phyloP scores from a whole-genome alignment of 1,140 invertebrate species.

The Apis cerana region DNA sequence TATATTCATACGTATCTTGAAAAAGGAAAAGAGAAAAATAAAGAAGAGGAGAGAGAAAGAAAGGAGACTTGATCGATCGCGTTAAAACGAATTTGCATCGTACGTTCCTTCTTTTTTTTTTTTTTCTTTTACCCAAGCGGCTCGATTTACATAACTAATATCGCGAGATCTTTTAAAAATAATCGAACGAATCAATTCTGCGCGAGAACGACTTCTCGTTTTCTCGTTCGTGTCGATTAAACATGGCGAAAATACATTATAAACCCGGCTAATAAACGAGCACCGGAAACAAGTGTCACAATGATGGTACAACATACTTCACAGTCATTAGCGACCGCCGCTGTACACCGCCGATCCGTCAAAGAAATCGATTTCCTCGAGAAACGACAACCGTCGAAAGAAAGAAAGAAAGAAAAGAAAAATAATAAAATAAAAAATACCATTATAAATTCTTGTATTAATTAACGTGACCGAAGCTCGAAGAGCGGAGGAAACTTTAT shows the following conservation, averaged over 20 bases:
- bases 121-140: background rate
- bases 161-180: background rate
- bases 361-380: background rate
- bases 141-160: constrained; percentile 9
- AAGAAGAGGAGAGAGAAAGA: too few relatives aligned
- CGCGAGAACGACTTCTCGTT: constrained; percentile 11
- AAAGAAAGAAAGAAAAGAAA: background rate
- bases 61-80: background rate
- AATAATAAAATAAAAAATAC: too few relatives aligned
- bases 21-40: background rate
- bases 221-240: constrained; percentile 3
- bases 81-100: background rate
- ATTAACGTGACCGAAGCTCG: background rate
- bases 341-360: background rate
- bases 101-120: too few relatives aligned
- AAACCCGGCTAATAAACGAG: constrained; percentile 15
- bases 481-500: background rate
- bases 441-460: background rate
- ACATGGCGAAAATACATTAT: background rate
- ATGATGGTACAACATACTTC: constrained; percentile 11
- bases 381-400: too few relatives aligned
- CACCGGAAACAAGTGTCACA: constrained; percentile 5
- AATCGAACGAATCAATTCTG: background rate
- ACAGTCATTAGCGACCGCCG: background rate
- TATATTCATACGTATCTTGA: background rate